Base-by-base conservation (phyloP, 2,797 vertebrate genomes). In the Cirrhinus mrigala region DNA sequence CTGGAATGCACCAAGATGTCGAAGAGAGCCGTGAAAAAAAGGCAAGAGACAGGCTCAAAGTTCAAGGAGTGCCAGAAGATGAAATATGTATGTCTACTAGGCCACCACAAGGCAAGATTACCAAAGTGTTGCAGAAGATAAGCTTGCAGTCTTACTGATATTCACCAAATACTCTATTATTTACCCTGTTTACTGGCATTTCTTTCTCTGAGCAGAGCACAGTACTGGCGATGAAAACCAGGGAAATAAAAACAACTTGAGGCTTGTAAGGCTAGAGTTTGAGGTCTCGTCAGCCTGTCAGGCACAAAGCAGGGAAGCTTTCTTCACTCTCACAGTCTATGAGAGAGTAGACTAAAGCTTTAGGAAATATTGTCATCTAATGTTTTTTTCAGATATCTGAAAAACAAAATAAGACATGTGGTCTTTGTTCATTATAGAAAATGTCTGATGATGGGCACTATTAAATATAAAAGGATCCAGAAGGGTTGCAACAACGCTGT, bases 121-220 rank as follows among this genome's bases (percentile, higher is more conserved):
- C 48, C 27, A 66, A 37, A 66, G 44, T 52, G 27, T 66, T 75
- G 46, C 71, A 52, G 14, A n/a, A 83, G 27, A 83, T 46, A 52
- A 52, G 29, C 46, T 48, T 9, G 2, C 37, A 71, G 66, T 60
- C 52, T 24, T 58, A 22, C 10, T 48, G 37, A 78, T 56, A 48
- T 77, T 78, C 29, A 60, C 68, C 3, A n/a, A 37, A 71, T 56
- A 20, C 12, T 73, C 14, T 48, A 84, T 79, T 79, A 85, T 79
- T 85, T 79, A 85, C 33, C 33, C 3, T 78, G 82, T 84, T 84
- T 70, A 48, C 73, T 84, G 46, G 73, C 44, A 62, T 50, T 58
- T 81, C 37, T 78, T 75, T 75, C 29, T 73, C 44, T 80, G 68
- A 54, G 40, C 20, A 78, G 52, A 64, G 58, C 48, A 62, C 27